These are phyloP conservation scores for Alfaro cultratus DNA, from an alignment of 2,797 vertebrate species.

Conservation along the genomic window DNA sequence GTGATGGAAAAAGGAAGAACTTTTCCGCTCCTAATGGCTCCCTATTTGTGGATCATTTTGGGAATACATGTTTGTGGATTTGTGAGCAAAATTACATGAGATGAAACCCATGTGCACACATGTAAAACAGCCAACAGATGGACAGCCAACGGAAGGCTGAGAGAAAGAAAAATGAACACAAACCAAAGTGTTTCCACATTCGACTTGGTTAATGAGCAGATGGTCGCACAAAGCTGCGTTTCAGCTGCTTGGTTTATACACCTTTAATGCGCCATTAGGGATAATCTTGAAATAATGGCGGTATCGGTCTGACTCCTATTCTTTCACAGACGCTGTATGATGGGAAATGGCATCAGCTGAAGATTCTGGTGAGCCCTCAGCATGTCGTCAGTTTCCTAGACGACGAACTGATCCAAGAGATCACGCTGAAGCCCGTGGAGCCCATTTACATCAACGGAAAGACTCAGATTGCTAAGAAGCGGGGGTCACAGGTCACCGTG, in stretches of 20 bases:
- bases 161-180: conserved; percentile 29
- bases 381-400: conserved; percentile 78
- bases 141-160: conserved; percentile 1
- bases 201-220: conserved; percentile 4
- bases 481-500: conserved; percentile 67
- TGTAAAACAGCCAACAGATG: conserved; percentile 7
- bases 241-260: conserved; percentile 1
- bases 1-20: conserved; percentile 41
- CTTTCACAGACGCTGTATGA: conserved; percentile 79
- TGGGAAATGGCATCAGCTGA: conserved; percentile 86
- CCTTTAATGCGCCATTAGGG: not conserved
- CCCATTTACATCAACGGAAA: conserved; percentile 85
- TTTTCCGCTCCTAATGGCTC: conserved; percentile 19
- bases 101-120: conserved; percentile 12
- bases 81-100: conserved; percentile 21
- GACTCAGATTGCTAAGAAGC: conserved; percentile 82
- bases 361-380: conserved; percentile 76
- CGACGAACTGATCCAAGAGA: conserved; percentile 68
- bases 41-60: conserved; percentile 27
- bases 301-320: not conserved
- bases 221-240: not conserved
- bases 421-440: conserved; percentile 65
- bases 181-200: conserved; percentile 30
- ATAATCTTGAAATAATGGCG: conserved; percentile 2
- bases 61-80: conserved; percentile 21